phyloP scores from a whole-genome alignment of 2,888 invertebrate species.

The Taphrorychus bicolor region DNA sequence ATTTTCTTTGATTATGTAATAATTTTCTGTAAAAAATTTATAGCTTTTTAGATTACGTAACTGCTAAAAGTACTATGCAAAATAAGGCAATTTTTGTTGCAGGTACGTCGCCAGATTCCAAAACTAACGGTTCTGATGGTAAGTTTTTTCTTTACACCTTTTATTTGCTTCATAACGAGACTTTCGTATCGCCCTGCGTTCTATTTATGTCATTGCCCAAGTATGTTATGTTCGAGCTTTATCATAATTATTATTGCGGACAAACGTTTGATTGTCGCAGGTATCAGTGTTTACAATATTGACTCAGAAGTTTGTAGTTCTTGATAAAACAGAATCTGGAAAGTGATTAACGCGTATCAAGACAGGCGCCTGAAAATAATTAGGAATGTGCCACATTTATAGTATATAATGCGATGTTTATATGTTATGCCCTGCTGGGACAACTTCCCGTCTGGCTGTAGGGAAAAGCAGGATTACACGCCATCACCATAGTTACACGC shows the following conservation, averaged over 20 bases:
- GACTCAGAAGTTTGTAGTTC: background rate
- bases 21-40: too few species aligned
- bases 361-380: background rate
- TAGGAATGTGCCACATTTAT: background rate
- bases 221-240: background rate
- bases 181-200: background rate
- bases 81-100: constrained; percentile 10
- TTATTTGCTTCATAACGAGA: background rate
- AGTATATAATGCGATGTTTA: background rate
- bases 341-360: background rate
- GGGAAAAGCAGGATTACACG: background rate
- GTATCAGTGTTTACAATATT: background rate
- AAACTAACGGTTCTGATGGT: constrained; percentile 20
- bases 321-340: background rate
- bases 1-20: too few species aligned
- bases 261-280: background rate
- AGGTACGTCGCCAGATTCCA: constrained; percentile 34
- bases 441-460: background rate
- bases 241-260: background rate
- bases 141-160: constrained; percentile 4
- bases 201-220: background rate
- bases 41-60: too few species aligned
- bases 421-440: background rate
- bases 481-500: constrained; percentile 3
- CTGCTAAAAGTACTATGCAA: too few species aligned